Evolutionary conservation across 1,140 invertebrate genomes (phyloP), one percentile per base, ranked within the genome.

Genomic region (Caerostris extrusa): DNA sequence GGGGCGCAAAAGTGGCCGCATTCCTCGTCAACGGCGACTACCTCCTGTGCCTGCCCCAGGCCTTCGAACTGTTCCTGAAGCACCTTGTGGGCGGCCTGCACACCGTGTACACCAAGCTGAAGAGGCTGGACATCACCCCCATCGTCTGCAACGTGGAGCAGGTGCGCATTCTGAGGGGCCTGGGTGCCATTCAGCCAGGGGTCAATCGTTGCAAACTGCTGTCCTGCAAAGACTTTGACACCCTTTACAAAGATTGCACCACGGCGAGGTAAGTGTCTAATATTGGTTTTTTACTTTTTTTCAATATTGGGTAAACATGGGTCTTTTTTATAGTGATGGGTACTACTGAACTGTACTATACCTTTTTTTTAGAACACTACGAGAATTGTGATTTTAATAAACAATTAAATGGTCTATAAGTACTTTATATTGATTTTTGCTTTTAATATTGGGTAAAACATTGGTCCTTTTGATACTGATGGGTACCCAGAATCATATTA

Each of bases 101-200:
- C 96, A 99, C 99, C 58, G 99, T 99, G 95, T 99, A 99, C 96
- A 99, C 99, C 7, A 99, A 99, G 96, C 97, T 99, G 94, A 99
- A 99, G 97, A 97, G 99, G 95, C 97, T 99, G 95, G 99, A 99
- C 97, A 99, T 99, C 96, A 98, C 99, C 95, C 99, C 99, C 87
- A 97, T 99, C 94, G 99, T 99, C 95, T 99, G 99, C 97, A 99
- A 99, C 97, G 99, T 99, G 95, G 99, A 99, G 96, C 99, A 99
- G 97, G 99, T 99, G 95, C 97, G 99, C 95, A 99, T 99, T 95
- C 97, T 99, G 94, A 97, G 99, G 71, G 99, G 99, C 10, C 97
- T 99, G 58, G 99, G 99, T 92, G 99, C 99, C 96, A 99, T 99
- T 95, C 99, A 99, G 96, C 99, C 99, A 4, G 99, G 99, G 91